Evolutionary conservation across 2,888 invertebrate species (phyloP).

Genomic region (Torymus tubicola): DNA sequence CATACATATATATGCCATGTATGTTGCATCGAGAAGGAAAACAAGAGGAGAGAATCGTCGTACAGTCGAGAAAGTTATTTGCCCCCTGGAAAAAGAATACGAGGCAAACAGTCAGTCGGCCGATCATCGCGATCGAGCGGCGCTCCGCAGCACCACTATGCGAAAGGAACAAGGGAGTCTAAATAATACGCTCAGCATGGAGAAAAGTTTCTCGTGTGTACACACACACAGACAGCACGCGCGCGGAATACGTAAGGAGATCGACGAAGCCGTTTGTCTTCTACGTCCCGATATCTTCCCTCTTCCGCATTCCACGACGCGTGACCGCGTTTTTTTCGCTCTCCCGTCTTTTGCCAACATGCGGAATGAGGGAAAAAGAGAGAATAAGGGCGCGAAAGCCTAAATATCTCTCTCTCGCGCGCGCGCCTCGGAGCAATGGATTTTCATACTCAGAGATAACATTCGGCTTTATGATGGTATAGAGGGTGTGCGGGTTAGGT

Average conservation of each 20-base stretch:
- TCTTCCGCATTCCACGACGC: too few species aligned
- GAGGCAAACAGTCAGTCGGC: constrained; percentile 17
- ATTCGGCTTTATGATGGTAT: constrained; percentile 32
- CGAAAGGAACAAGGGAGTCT: not conserved
- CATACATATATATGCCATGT: too few species aligned
- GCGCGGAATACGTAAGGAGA: constrained; percentile 38
- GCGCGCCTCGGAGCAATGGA: constrained; percentile 35
- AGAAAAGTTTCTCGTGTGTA: constrained; percentile 31
- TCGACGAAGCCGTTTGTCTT: constrained; percentile 12
- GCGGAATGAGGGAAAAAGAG: not conserved
- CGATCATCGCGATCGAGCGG: constrained; percentile 16
- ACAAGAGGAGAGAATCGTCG: not conserved
- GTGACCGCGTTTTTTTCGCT: not conserved
- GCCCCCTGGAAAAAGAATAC: not conserved
- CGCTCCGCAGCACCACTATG: too few species aligned
- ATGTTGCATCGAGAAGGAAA: constrained; percentile 3
- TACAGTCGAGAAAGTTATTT: constrained; percentile 35
- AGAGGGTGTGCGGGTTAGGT: not conserved
- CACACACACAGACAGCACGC: not conserved
- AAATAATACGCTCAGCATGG: constrained; percentile 39
- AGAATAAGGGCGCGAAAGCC: not conserved
- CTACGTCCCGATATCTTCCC: not conserved
- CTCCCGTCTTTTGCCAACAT: not conserved
- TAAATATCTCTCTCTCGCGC: constrained; percentile 26
- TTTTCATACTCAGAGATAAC: constrained; percentile 44